phyloP scores from a whole-genome alignment of 1,140 invertebrate species.

The Neuroterus valhalla region DNA sequence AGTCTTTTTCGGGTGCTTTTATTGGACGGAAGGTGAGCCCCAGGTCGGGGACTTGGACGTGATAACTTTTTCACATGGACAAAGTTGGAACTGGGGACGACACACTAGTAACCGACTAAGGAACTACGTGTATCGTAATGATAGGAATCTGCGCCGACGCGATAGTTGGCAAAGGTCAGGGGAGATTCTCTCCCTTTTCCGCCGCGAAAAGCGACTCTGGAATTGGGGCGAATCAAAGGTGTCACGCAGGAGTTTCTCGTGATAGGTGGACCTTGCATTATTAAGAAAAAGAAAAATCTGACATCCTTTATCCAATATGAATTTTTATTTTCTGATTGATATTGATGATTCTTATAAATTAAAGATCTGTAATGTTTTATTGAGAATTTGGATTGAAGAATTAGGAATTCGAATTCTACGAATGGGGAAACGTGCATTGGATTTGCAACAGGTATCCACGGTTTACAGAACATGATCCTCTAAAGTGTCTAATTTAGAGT shows the following conservation, averaged over 20 bases:
- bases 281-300: background rate
- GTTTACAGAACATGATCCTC: too few species aligned
- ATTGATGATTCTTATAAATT: too few species aligned
- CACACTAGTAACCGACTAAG: slow-evolving; percentile 30
- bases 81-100: slow-evolving; percentile 13
- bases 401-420: too few species aligned
- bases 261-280: background rate
- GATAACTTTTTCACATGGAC: background rate
- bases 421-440: too few species aligned
- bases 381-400: too few species aligned
- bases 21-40: background rate
- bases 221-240: slow-evolving; percentile 5
- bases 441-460: too few species aligned
- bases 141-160: slow-evolving; percentile 51
- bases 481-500: too few species aligned
- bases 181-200: slow-evolving; percentile 21
- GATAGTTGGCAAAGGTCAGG: slow-evolving; percentile 40
- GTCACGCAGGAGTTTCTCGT: background rate
- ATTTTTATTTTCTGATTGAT: too few species aligned
- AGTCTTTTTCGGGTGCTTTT: background rate
- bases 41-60: background rate
- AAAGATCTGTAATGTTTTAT: too few species aligned
- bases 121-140: slow-evolving; percentile 32
- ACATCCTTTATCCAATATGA: background rate
- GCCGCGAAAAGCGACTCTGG: background rate